Evolutionary conservation across 2,113 vertebrate genomes (phyloP), one percentile per base, ranked within the genome.

Genomic region (Notothenia coriiceps): DNA sequence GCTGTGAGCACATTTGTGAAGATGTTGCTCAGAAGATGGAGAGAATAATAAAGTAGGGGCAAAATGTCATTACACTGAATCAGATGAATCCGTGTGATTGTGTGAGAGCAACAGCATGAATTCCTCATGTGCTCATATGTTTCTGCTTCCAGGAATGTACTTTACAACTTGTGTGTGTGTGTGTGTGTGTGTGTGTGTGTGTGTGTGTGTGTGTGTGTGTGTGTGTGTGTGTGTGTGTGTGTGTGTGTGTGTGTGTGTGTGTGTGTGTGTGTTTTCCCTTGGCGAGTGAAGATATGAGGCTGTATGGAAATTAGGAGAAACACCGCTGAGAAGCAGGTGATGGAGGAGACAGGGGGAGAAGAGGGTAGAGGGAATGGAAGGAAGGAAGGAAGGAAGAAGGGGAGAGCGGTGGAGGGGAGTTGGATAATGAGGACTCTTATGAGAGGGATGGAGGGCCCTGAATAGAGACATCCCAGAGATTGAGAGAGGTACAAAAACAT

Each of bases 301-400:
- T 86, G 47, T 80, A 89, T 89, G 80, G 86, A 93, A 94, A 94
- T 93, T 70, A 94, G 92, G 80, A 87, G 86, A 85, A 84, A 80
- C 86, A 88, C 89, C 65, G 86, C 88, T 87, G 88, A 80, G 92
- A 93, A 91, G 91, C 84, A 86, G 85, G 78, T 86, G 90, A 89
- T 90, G 79, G 79, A 91, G 88, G 86, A 89, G 87, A 73, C 52
- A 67, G 62, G 50, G 68, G 66, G 44, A 73, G 70, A 46, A 54
- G 59, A 66, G 70, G 55, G n/a, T 54, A 64, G 29, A 17, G 61
- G 10, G 54, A 55, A 14, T 17, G 52, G 40, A 49, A 15, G 18
- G 35, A 35, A 35, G 46, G 35, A 22, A 50, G 33, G 74, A 52
- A 64, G 40, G 56, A 74, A 67, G 29, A 69, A 46, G 51, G 47